Base-by-base conservation (phyloP, 1,140 invertebrate genomes). In the Magallana ariakensis region DNA sequence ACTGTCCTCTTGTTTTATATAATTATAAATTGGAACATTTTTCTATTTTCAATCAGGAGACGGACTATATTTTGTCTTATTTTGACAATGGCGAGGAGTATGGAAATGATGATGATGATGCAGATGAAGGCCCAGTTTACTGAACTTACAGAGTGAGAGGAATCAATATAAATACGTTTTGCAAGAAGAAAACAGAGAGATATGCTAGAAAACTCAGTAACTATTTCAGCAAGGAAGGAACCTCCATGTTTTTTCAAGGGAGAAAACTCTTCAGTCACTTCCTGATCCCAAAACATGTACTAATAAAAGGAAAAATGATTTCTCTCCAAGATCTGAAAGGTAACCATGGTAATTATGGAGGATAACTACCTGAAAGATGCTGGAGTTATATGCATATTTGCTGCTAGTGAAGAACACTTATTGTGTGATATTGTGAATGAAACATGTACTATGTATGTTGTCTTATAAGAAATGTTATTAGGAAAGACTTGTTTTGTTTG, bases 31-130 rank as follows among this genome's bases (percentile, higher is more conserved):
- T 3, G 8, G 19, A 15, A 62, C 19, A 62, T 16, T 5, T 19
- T 82, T 10, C 5, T 55, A 10, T 82, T 82, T 86, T 80, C 88
- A 87, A 89, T 8, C 83, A 95, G 92, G 94, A 94, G 66, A 95
- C 94, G 58, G 94, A 95, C 87, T 95, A 95, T 85, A 92, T 94
- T 80, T 81, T 92, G 81, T 91, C 86, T 33, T 95, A 95, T 85
- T 95, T 95, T 91, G 94, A 95, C 87, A 95, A 95, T 91, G 94
- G 94, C n/a, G 94, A 95, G 83, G 91, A 86, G 19, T 93, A 94
- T 89, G 93, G 90, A 10, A 92, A 92, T 87, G 93, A 93, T 83
- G 92, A 94, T 88, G 94, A 94, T 84, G 93, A 94, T 88, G 93
- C 89, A 84, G 94, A 94, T 91, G 94, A 94, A 58, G 92, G 92